These are phyloP conservation scores for Drosophila santomea DNA, from an alignment of 1,140 invertebrate species.

Conservation along the genomic window DNA sequence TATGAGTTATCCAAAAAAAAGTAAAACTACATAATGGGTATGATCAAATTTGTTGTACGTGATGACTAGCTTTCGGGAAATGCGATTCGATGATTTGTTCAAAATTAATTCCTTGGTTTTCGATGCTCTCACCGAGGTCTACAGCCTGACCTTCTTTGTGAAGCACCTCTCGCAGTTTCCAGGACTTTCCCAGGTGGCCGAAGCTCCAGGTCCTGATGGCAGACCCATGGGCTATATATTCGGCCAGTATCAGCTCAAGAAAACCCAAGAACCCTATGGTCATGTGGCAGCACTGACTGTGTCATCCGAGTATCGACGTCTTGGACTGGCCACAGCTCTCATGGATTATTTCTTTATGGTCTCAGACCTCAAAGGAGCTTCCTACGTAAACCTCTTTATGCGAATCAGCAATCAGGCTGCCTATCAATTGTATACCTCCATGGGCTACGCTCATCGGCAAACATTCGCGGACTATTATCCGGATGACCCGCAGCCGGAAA, in stretches of 20 bases:
- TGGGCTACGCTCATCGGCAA: constrained; percentile 45
- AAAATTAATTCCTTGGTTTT: constrained; percentile 62
- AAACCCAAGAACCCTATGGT: constrained; percentile 12
- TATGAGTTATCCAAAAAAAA: background rate
- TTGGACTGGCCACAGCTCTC: constrained; percentile 51
- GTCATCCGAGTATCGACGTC: constrained; percentile 30
- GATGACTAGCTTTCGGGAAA: constrained; percentile 54
- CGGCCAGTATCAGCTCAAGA: constrained; percentile 17
- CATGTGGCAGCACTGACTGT: constrained; percentile 54
- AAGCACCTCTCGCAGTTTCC: constrained; percentile 49
- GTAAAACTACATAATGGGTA: no score
- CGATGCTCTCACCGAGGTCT: constrained; percentile 59
- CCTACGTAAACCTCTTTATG: constrained; percentile 48
- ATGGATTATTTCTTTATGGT: constrained; percentile 36
- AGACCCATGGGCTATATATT: constrained; percentile 53
- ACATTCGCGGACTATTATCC: constrained; percentile 54
- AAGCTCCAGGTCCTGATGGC: constrained; percentile 30
- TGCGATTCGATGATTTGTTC: constrained; percentile 60
- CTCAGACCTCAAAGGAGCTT: constrained; percentile 16
- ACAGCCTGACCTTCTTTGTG: constrained; percentile 51
- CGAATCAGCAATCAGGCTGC: constrained; percentile 47
- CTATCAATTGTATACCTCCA: constrained; percentile 30
- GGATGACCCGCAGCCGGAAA: constrained; percentile 54
- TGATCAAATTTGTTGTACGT: background rate
- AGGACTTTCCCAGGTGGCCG: constrained; percentile 31